Base-by-base conservation (phyloP, 2,797 vertebrate species). In the Cryptoblepharus egeriae region DNA sequence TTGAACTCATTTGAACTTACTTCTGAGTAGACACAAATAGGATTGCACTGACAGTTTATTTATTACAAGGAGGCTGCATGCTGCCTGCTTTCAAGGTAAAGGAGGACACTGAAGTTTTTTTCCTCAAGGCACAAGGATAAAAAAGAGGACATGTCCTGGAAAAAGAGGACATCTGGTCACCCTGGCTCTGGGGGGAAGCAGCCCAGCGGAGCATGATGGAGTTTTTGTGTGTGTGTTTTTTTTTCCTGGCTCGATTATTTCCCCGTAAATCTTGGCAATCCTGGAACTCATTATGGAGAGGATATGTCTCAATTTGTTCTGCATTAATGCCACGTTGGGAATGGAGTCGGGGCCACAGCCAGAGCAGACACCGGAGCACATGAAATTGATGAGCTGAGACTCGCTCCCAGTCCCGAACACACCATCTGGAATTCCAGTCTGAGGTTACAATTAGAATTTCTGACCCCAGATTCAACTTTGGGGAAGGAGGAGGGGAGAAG, bases 251-350 rank as follows among this genome's bases (percentile, higher is more conserved):
- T 90, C 93, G 93, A 94, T 96, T 95, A 95, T 93, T 93, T 88
- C 89, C 92, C 94, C 95, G 92, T 95, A 96, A 96, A 96, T 96
- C 93, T 96, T 88, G 77, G 92, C 88, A 95, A 95, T 94, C 94
- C 95, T 96, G 96, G 95, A 96, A 96, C 96, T 96, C 96, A 96
- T 97, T 96, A 97, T 93, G 89, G 83, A 93, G 94, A 95, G 96
- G 95, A 95, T 96, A 96, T 95, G 94, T 97, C 97, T 97, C 97
- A 97, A 97, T 97, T 97, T 97, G 96, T 97, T 95, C 95, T 95
- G 94, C 95, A 94, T 95, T 96, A 95, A 93, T 91, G 93, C 94
- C 94, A 94, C 93, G 93, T 90, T 92, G 93, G 94, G 94, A 91
- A 93, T 92, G 85, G 85, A 92, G 93, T 81, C 88, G 90, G 86